Conservation (phyloP, 2,888 invertebrate species). For the Erannis defoliaria region DNA sequence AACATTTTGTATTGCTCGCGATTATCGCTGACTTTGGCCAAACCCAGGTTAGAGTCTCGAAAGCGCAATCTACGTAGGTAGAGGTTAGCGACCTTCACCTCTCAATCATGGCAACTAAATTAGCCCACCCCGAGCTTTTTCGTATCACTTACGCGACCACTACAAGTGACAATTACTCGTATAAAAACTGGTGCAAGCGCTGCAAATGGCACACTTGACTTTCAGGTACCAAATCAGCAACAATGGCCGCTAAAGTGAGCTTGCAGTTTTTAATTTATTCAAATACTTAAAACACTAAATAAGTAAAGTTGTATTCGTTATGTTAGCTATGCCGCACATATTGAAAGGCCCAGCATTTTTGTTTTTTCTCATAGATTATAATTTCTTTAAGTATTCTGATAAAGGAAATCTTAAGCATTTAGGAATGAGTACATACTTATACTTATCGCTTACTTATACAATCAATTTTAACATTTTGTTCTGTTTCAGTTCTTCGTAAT, state of each 20-base stretch:
- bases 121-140: slow-evolving; percentile 50
- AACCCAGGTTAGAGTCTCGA: background rate
- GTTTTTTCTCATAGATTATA: too few species aligned
- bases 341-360: too few species aligned
- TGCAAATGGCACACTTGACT: slow-evolving; percentile 62
- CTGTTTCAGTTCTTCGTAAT: slow-evolving; percentile 64
- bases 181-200: slow-evolving; percentile 68
- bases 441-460: too few species aligned
- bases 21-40: slow-evolving; percentile 5
- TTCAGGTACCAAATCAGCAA: slow-evolving; percentile 61
- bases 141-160: slow-evolving; percentile 46
- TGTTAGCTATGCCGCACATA: background rate
- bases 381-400: too few species aligned
- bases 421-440: too few species aligned
- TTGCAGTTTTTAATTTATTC: background rate
- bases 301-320: background rate
- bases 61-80: slow-evolving; percentile 28
- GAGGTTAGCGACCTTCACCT: slow-evolving; percentile 59
- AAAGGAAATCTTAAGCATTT: too few species aligned
- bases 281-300: too few species aligned
- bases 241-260: slow-evolving; percentile 76
- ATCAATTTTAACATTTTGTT: background rate
- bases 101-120: slow-evolving; percentile 58
- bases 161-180: slow-evolving; percentile 55
- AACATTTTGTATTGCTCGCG: too few species aligned